Evolutionary conservation across 2,113 vertebrate species (phyloP).

Genomic region (Alethe diademata): DNA sequence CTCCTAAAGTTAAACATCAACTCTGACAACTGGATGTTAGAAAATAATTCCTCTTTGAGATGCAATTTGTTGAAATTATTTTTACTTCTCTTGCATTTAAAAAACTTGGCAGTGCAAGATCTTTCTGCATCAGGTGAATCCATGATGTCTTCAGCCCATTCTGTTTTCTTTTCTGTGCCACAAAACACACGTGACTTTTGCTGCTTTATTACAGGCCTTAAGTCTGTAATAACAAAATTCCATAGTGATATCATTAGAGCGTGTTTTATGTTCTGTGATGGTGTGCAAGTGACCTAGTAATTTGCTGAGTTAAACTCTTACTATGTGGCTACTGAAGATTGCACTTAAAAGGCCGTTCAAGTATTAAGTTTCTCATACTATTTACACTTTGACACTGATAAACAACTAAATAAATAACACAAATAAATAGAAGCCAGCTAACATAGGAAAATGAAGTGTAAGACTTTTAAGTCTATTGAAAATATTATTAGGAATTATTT

Average conservation of each 20-base stretch:
- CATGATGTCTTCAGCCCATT: not conserved
- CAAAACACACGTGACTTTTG: not conserved
- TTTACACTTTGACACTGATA: not conserved
- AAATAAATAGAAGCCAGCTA: not conserved
- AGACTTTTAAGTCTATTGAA: not conserved
- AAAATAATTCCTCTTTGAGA: not conserved
- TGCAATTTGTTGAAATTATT: not conserved
- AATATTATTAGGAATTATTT: not conserved
- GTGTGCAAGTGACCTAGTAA: not conserved
- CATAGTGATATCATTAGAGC: fast-evolving
- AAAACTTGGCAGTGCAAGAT: not conserved
- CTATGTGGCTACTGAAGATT: not conserved
- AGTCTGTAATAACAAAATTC: not conserved
- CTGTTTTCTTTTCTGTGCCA: not conserved
- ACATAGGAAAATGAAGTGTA: not conserved
- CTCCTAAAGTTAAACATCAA: not conserved
- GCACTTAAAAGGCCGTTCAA: not conserved
- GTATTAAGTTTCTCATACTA: not conserved
- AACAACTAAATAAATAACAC: not conserved
- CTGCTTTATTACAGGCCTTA: not conserved
- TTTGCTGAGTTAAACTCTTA: not conserved
- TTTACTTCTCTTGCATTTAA: not conserved
- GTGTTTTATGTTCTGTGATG: not conserved
- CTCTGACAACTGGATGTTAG: not conserved
- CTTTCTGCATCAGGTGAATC: not conserved